Conservation (phyloP, 2,888 invertebrate species). For the Limnephilus marmoratus region DNA sequence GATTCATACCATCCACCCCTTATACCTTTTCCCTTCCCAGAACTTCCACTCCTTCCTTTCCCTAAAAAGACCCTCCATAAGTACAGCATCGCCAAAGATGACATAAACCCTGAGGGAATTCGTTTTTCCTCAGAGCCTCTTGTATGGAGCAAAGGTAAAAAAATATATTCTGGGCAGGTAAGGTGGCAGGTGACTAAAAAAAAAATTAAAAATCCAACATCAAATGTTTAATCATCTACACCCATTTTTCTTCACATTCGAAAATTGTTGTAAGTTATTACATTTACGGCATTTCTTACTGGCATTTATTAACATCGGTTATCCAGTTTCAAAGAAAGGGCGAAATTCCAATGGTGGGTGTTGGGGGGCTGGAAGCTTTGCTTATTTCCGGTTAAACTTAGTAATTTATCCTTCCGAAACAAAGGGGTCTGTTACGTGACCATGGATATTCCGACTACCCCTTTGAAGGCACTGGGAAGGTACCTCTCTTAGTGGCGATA, state of each 20-base stretch:
- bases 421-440: constrained; percentile 20
- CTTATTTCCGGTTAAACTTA: constrained; percentile 41
- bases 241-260: neutral
- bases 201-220: no score
- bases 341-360: neutral
- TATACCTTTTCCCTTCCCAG: no score
- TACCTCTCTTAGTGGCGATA: neutral
- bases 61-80: no score
- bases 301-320: neutral
- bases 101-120: no score
- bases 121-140: no score
- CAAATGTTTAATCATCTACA: neutral
- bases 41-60: no score
- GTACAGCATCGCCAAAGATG: no score
- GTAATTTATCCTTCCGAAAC: constrained; percentile 18
- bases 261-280: neutral
- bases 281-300: neutral
- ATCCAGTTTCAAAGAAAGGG: neutral
- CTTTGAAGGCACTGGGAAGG: neutral
- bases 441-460: neutral
- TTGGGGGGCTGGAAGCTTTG: neutral
- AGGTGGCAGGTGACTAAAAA: neutral
- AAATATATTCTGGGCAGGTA: neutral
- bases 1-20: no score
- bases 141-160: no score